Conservation (phyloP, 2,113 vertebrate species). For the Indicator maculatus region DNA sequence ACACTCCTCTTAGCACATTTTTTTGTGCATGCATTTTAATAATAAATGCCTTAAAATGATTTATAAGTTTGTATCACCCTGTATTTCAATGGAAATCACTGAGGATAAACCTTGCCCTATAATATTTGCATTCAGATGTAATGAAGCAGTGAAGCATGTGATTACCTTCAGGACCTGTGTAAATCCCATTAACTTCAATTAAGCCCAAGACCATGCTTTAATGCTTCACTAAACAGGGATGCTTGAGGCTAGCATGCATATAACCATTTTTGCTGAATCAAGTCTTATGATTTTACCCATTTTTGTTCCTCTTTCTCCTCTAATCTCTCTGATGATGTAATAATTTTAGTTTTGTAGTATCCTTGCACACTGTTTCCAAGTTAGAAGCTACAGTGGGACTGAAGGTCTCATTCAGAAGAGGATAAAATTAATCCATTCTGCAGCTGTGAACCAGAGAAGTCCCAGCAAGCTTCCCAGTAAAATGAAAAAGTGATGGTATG, state of each 20-base stretch:
- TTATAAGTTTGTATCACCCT: background rate
- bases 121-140: conserved; percentile 33
- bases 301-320: conserved; percentile 8
- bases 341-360: conserved; percentile 6
- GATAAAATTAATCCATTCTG: conserved; percentile 61
- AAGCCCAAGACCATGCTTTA: background rate
- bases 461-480: conserved; percentile 39
- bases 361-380: background rate
- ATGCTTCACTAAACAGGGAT: background rate
- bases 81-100: conserved; percentile 14
- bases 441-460: conserved; percentile 61
- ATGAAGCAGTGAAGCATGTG: conserved; percentile 29
- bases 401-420: conserved; percentile 54
- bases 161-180: conserved; percentile 47
- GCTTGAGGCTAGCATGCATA: background rate
- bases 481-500: conserved; percentile 62
- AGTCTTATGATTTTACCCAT: background rate
- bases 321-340: conserved; percentile 14
- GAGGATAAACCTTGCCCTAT: conserved; percentile 7
- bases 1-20: background rate
- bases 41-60: background rate
- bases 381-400: conserved; percentile 26
- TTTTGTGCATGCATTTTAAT: conserved; percentile 14
- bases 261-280: conserved; percentile 7
- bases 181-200: conserved; percentile 45